Evolutionary conservation across 1,140 invertebrate species (phyloP).

Genomic region (Capitella teleta): DNA sequence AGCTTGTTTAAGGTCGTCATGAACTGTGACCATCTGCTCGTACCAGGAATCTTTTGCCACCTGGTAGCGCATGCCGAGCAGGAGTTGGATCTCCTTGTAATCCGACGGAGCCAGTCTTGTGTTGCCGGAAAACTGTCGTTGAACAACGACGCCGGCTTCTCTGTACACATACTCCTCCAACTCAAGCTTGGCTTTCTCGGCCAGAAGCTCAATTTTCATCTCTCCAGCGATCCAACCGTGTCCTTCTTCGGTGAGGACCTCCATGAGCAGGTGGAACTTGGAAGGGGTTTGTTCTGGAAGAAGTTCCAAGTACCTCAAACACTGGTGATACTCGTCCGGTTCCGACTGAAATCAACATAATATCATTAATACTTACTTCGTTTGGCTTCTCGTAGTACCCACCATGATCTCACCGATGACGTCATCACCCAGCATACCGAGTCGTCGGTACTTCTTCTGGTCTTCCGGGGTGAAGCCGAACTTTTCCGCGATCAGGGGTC

Average conservation of each 20-base stretch:
- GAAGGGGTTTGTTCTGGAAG: too few species aligned
- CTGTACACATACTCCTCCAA: conserved; percentile 1
- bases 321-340: too few species aligned
- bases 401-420: background rate
- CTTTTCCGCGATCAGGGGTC: background rate
- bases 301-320: too few species aligned
- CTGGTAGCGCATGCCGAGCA: background rate
- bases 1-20: too few species aligned
- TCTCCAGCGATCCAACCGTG: background rate
- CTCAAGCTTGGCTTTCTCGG: background rate
- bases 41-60: background rate
- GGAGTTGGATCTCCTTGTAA: background rate
- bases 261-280: too few species aligned
- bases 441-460: background rate
- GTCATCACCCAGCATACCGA: background rate
- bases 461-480: background rate
- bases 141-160: background rate
- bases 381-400: too few species aligned
- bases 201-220: background rate
- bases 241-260: background rate
- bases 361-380: too few species aligned
- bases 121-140: background rate
- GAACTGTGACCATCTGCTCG: background rate
- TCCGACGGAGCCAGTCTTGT: background rate
- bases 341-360: too few species aligned